Conservation (phyloP, 2,113 vertebrate genomes). For the Tautogolabrus adspersus region DNA sequence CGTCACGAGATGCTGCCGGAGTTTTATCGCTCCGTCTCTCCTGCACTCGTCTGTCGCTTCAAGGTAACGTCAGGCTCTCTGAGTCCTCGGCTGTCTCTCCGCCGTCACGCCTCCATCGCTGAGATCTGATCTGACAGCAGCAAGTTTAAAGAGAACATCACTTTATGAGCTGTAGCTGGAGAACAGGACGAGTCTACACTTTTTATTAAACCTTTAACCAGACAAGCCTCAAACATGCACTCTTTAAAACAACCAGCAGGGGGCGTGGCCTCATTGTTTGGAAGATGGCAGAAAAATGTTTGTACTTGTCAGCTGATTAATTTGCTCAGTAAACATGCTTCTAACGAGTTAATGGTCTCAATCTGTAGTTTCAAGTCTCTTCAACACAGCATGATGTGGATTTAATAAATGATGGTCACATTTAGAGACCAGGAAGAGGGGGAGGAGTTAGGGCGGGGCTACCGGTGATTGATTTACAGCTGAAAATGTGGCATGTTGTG, state of each 20-base stretch:
- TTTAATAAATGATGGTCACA: too few relatives aligned
- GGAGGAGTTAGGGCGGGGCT: too few relatives aligned
- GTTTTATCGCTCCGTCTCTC: conserved; percentile 97
- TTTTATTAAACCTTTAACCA: too few relatives aligned
- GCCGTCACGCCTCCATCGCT: neutral
- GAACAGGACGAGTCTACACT: too few relatives aligned
- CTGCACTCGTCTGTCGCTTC: conserved; percentile 95
- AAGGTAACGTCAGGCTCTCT: conserved; percentile 77
- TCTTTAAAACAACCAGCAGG: neutral
- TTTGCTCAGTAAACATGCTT: too few relatives aligned
- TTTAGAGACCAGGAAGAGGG: neutral
- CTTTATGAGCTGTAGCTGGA: neutral
- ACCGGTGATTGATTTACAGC: too few relatives aligned
- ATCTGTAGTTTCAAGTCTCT: neutral
- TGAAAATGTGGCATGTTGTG: neutral
- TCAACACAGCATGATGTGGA: neutral
- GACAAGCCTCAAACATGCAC: neutral
- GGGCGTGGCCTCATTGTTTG: too few relatives aligned
- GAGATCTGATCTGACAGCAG: neutral
- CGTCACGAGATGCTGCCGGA: conserved; percentile 99
- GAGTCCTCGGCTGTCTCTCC: neutral
- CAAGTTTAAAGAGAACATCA: neutral
- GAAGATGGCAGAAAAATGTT: too few relatives aligned
- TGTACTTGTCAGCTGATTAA: too few relatives aligned
- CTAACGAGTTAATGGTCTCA: neutral